Base-by-base conservation (phyloP, 1,140 invertebrate genomes). In the Aphaenogaster ashmeadi region DNA sequence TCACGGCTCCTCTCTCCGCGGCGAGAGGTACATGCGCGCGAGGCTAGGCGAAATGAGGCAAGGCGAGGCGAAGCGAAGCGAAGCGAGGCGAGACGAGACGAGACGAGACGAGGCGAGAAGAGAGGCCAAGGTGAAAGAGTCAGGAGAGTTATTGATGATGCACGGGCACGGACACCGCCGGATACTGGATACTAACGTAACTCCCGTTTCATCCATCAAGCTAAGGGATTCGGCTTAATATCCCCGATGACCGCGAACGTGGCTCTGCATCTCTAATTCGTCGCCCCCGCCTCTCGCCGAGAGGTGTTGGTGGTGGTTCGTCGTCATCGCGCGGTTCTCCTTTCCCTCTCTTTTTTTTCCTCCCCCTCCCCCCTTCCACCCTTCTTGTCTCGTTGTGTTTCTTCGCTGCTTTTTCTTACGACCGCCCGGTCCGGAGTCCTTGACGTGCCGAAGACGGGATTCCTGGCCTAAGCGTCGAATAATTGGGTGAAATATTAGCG, bases 161-260 rank as follows among this genome's bases (percentile, higher is more conserved):
- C 90, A 91, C 87, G 87, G 66, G 72, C 90, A 91, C 90, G 90
- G 89, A 91, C 89, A 84, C 75, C 81, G 89, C 83, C 87, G 90
- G 90, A 91, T 90, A 88, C 90, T 88, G 89, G 87, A 88, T 91
- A 90, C 89, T 83, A 88, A 90, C 89, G 71, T 90, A 91, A 91
- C 89, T 91, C 90, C 89, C 89, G 87, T 91, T 91, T 91, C 90
- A 91, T 91, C 90, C 89, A 91, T 91, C 90, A 91, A 91, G 90
- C 90, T 90, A 90, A 91, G 87, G 80, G 87, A 90, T 90, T 91
- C 90, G 77, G 90, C 89, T 90, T 91, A 91, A 91, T 91, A 91
- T 91, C 90, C 77, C 60, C 71, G 64, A 72, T 83, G 89, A 91
- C 54, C 89, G 89, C 52, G 89, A 90, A 91, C 89, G 90, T 91